These are phyloP conservation scores for Stylophora pistillata DNA, from an alignment of 64 coral and sea anemone genomes.

Conservation along the genomic window DNA sequence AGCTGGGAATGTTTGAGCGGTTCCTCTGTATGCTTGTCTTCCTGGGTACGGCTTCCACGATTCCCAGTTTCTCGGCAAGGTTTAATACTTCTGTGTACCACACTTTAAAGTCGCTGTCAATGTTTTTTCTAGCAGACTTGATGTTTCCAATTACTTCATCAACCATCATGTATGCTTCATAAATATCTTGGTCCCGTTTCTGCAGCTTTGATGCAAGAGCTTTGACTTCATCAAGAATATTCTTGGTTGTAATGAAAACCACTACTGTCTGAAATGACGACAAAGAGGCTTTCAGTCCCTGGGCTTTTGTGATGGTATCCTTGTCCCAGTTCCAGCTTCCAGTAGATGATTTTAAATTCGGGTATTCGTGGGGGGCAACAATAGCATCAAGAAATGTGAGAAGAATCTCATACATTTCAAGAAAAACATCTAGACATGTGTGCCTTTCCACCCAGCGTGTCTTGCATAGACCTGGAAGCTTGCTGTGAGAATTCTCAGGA, in stretches of 20 bases:
- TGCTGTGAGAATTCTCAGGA: too few relatives aligned
- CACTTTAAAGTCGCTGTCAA: conserved; percentile 42
- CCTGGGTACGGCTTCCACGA: conserved; percentile 23
- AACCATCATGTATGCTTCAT: conserved; percentile 47
- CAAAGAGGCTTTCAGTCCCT: too few relatives aligned
- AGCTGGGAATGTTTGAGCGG: conserved; percentile 47
- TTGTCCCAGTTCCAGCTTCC: too few relatives aligned
- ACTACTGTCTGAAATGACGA: too few relatives aligned
- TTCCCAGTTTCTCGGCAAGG: conserved; percentile 27
- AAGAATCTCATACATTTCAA: too few relatives aligned
- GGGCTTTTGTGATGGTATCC: too few relatives aligned
- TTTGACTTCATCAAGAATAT: conserved; percentile 54
- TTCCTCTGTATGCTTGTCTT: conserved; percentile 46
- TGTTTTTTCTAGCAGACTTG: conserved; percentile 31
- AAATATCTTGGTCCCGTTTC: conserved; percentile 53
- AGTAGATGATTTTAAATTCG: too few relatives aligned
- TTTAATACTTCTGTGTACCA: conserved; percentile 47
- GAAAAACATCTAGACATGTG: too few relatives aligned
- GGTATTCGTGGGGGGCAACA: too few relatives aligned
- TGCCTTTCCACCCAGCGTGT: too few relatives aligned
- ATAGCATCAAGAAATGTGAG: too few relatives aligned
- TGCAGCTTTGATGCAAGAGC: conserved; percentile 62
- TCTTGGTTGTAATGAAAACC: conserved; percentile 15
- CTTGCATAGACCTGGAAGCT: too few relatives aligned
- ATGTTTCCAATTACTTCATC: neutral